phyloP scores from a whole-genome alignment of 2,113 vertebrate genomes.

The Platysternon megacephalum region DNA sequence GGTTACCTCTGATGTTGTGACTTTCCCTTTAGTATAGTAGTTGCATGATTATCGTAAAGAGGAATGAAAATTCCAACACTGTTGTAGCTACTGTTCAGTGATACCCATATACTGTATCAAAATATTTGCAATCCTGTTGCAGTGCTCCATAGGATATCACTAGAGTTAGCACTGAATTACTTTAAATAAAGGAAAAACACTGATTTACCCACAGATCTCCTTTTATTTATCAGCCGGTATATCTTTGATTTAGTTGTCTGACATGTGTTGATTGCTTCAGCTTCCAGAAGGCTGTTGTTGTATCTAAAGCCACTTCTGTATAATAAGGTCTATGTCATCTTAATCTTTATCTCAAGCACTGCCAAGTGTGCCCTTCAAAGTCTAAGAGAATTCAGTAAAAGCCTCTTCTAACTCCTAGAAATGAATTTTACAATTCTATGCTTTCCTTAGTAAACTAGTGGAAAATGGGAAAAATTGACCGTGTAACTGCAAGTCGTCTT shows the following conservation, averaged over 20 bases:
- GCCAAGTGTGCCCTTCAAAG: not conserved
- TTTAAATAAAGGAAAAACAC: not conserved
- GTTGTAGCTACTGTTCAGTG: not conserved
- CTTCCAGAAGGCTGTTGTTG: not conserved
- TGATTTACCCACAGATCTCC: not conserved
- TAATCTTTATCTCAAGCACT: constrained; percentile 4
- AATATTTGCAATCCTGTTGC: not conserved
- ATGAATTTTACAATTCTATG: not conserved
- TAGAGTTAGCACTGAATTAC: not conserved
- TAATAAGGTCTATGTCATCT: not conserved
- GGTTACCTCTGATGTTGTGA: not conserved
- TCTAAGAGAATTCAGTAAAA: not conserved
- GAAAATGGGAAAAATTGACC: not conserved
- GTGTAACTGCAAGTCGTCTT: not conserved
- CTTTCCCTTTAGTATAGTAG: not conserved
- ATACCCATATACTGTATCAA: not conserved
- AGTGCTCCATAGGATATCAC: not conserved
- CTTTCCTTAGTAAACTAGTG: not conserved
- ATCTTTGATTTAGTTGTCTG: not conserved
- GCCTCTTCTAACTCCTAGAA: not conserved
- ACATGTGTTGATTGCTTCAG: not conserved
- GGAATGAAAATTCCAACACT: not conserved
- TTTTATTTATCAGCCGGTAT: not conserved
- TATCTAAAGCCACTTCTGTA: not conserved
- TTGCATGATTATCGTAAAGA: not conserved